phyloP scores from a whole-genome alignment of 1,140 invertebrate genomes.

The Schlechtendalia chinensis region DNA sequence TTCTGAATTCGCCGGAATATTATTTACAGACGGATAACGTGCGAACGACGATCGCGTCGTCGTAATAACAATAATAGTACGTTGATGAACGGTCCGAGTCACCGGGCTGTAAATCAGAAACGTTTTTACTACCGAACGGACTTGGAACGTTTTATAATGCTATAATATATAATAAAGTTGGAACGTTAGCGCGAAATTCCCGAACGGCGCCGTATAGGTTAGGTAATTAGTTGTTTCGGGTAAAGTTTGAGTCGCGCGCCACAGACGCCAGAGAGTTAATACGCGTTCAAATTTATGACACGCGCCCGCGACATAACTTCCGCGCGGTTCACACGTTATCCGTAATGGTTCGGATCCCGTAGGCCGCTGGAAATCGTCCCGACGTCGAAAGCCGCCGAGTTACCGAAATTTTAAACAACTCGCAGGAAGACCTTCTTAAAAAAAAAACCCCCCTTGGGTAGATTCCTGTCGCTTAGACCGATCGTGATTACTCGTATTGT shows the following conservation, averaged over 20 bases:
- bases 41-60: not conserved
- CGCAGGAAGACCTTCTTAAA: no score
- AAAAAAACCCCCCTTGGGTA: no score
- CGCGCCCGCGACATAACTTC: no score
- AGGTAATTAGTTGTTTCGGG: conserved; percentile 30
- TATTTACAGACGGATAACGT: no score
- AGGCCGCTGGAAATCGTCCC: no score
- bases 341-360: no score
- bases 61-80: not conserved
- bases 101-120: conserved; percentile 5
- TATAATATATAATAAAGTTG: conserved; percentile 40
- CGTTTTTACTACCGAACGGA: not conserved
- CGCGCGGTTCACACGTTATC: no score
- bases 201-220: not conserved
- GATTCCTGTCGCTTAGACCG: no score
- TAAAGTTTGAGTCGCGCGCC: conserved; percentile 7
- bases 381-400: no score
- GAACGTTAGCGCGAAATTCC: not conserved
- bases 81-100: no score
- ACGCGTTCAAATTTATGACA: conserved; percentile 3
- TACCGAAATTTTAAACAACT: no score
- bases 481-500: no score
- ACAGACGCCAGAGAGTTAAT: not conserved
- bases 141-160: conserved; percentile 23
- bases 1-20: not conserved